phyloP scores from a whole-genome alignment of 2,113 vertebrate species.

The Acrocephalus kingi region DNA sequence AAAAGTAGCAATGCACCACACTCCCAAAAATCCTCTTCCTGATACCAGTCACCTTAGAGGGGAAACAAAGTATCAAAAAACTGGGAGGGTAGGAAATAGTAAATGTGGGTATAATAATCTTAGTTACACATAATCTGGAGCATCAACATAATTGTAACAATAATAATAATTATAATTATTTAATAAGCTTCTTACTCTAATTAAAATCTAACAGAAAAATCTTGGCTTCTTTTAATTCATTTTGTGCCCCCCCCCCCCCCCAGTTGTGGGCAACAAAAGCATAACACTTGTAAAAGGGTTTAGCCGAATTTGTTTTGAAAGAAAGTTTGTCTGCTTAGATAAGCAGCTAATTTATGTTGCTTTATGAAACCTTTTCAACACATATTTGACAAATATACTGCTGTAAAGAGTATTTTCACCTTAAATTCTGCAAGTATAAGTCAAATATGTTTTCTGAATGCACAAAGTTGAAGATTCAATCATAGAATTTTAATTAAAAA shows the following conservation, averaged over 20 bases:
- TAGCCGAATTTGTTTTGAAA: not conserved
- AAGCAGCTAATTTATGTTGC: not conserved
- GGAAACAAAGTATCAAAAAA: accelerated
- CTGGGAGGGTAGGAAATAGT: not conserved
- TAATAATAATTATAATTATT: not conserved
- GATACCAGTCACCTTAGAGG: not conserved
- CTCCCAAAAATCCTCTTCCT: accelerated
- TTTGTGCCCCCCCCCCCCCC: accelerated
- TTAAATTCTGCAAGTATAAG: not conserved
- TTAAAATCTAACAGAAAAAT: not conserved
- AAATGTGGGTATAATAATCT: accelerated
- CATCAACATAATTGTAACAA: not conserved
- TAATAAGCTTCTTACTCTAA: not conserved
- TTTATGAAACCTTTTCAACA: not conserved
- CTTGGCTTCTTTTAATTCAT: not conserved
- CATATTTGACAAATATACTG: not conserved
- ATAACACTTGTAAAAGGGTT: accelerated
- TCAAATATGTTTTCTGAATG: not conserved
- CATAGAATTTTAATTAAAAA: accelerated
- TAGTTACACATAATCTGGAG: not conserved
- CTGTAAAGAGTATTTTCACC: not conserved
- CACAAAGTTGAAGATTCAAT: not conserved
- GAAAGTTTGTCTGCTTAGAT: not conserved
- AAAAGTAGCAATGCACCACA: accelerated
- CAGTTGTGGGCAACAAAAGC: not conserved